Evolutionary conservation across 2,888 invertebrate species (phyloP).

Genomic region (Myopa testacea): DNA sequence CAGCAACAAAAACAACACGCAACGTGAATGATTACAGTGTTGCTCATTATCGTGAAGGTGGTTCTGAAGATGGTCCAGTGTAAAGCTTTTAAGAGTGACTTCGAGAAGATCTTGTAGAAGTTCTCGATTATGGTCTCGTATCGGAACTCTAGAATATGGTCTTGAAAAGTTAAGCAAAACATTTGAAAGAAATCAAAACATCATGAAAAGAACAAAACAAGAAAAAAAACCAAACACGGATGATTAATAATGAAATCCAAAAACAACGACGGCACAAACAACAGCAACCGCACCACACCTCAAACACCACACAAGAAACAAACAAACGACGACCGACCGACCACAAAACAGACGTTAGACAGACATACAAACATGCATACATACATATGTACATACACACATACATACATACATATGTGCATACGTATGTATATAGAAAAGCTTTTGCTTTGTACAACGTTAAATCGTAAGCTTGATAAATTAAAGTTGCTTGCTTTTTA

Average conservation of each 20-base stretch:
- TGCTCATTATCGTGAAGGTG: too few relatives aligned
- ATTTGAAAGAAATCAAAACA: neutral
- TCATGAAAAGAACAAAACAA: neutral
- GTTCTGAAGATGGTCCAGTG: too few relatives aligned
- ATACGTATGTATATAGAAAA: neutral
- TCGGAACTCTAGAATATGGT: too few relatives aligned
- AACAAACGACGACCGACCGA: neutral
- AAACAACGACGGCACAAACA: neutral
- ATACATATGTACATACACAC: neutral
- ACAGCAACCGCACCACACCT: neutral
- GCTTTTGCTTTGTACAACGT: too few relatives aligned
- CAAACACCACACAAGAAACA: neutral
- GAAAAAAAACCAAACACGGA: neutral
- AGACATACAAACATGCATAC: neutral
- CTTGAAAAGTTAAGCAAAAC: neutral
- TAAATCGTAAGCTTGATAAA: too few relatives aligned
- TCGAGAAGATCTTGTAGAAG: too few relatives aligned
- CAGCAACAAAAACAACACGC: too few relatives aligned
- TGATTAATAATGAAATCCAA: neutral
- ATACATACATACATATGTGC: neutral
- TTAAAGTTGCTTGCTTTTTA: too few relatives aligned
- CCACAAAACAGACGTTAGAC: neutral
- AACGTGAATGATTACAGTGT: too few relatives aligned
- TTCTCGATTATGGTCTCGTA: too few relatives aligned
- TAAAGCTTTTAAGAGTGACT: too few relatives aligned